Evolutionary conservation across 2,113 vertebrate genomes (phyloP).

Genomic region (Limanda limanda): DNA sequence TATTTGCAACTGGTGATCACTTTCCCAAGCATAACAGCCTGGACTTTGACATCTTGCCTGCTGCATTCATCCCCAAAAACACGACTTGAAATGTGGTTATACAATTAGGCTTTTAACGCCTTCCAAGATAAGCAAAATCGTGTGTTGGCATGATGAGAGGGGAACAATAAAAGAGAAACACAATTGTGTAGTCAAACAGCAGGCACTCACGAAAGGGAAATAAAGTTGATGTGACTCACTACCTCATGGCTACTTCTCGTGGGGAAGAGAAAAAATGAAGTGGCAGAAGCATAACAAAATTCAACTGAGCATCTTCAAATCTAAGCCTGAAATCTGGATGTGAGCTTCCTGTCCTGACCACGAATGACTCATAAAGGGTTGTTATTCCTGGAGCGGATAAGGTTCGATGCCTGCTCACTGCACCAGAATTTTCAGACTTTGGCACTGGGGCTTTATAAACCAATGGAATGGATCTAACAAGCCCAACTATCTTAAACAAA

Average conservation of each 20-base stretch:
- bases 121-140: conserved; percentile 53
- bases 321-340: conserved; percentile 56
- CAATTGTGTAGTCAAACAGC: conserved; percentile 63
- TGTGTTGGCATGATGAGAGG: conserved; percentile 22
- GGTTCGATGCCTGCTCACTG: conserved; percentile 12
- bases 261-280: conserved; percentile 63
- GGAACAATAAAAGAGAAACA: conserved; percentile 70
- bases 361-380: conserved; percentile 67
- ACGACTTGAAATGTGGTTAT: conserved; percentile 35
- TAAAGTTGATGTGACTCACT: conserved; percentile 66
- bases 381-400: conserved; percentile 37
- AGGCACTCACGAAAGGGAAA: conserved; percentile 61
- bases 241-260: conserved; percentile 46
- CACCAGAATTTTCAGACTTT: conserved; percentile 27
- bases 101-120: conserved; percentile 55
- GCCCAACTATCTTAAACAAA: conserved; percentile 3
- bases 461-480: conserved; percentile 5
- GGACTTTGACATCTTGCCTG: conserved; percentile 5
- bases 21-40: conserved; percentile 34
- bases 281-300: conserved; percentile 17
- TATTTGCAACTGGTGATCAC: conserved; percentile 10
- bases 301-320: conserved; percentile 47
- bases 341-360: conserved; percentile 61
- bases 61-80: conserved; percentile 18
- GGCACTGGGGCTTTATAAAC: conserved; percentile 3